These are phyloP conservation scores for Fukomys damarensis DNA, from an alignment of 2,113 vertebrate species.

Conservation along the genomic window DNA sequence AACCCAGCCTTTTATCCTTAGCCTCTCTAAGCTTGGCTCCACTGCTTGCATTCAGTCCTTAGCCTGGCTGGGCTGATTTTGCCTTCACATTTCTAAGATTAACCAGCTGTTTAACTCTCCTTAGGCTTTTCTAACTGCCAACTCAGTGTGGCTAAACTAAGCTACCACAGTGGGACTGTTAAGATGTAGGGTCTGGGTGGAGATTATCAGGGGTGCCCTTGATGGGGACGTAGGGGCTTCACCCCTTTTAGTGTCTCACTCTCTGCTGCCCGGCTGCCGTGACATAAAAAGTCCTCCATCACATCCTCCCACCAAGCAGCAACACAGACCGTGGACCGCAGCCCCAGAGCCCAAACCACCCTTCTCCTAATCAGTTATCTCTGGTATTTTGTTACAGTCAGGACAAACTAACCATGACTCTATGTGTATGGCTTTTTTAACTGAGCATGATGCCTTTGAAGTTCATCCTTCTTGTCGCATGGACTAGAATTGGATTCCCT, in stretches of 20 bases:
- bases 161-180: background rate
- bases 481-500: background rate
- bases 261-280: background rate
- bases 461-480: background rate
- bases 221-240: background rate
- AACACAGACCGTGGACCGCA: background rate
- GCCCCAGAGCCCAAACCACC: background rate
- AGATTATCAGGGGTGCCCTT: background rate
- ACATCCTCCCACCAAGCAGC: background rate
- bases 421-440: too few species aligned
- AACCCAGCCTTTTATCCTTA: background rate
- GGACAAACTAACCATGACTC: background rate
- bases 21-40: background rate
- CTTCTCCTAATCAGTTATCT: background rate
- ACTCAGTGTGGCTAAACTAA: background rate
- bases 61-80: background rate
- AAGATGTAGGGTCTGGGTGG: background rate
- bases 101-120: background rate
- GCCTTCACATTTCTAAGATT: background rate
- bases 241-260: background rate
- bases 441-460: background rate
- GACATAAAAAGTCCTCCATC: background rate
- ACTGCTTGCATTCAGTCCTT: background rate
- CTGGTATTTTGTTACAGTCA: background rate
- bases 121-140: background rate